Evolutionary conservation across 2,888 invertebrate genomes (phyloP).

Genomic region (Pasiphila rectangulata): DNA sequence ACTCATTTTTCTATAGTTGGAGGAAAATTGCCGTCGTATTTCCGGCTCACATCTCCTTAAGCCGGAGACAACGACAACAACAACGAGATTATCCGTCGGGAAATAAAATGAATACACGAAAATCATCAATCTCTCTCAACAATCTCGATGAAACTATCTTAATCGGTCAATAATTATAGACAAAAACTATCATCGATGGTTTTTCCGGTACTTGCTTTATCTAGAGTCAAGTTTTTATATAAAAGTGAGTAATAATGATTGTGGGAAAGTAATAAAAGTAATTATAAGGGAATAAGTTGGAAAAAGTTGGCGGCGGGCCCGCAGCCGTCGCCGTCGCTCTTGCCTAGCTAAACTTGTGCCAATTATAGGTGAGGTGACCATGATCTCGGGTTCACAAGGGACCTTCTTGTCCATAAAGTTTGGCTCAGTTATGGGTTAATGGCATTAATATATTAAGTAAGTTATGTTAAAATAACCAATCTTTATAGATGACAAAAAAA

Average conservation of each 20-base stretch:
- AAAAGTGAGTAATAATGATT: constrained; percentile 43
- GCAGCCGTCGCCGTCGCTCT: constrained; percentile 55
- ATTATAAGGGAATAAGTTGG: constrained; percentile 69
- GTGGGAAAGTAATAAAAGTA: constrained; percentile 63
- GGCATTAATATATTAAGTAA: neutral
- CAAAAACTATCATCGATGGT: constrained; percentile 26
- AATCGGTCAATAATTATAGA: constrained; percentile 45
- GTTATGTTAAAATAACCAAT: too few species aligned
- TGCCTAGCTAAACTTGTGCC: constrained; percentile 64
- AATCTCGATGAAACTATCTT: constrained; percentile 47
- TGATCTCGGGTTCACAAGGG: constrained; percentile 18
- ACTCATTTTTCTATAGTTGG: constrained; percentile 77
- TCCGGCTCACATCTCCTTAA: constrained; percentile 77
- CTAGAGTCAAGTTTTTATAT: constrained; percentile 12
- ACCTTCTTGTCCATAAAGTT: neutral
- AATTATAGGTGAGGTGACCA: constrained; percentile 63
- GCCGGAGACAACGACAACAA: constrained; percentile 78
- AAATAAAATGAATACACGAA: constrained; percentile 74
- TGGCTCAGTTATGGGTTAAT: neutral
- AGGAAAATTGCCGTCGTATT: constrained; percentile 77
- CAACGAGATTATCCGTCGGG: constrained; percentile 76
- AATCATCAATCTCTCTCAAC: constrained; percentile 67
- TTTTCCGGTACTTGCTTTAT: neutral
- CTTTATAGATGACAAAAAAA: too few species aligned
- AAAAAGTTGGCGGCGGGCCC: constrained; percentile 66